A percentile compares a stretch with the other conserved stretches of the same genome.
These are phyloP conservation scores for Tinea semifulvella DNA, from an alignment of 2,888 invertebrate genomes.

Conservation along the genomic window DNA sequence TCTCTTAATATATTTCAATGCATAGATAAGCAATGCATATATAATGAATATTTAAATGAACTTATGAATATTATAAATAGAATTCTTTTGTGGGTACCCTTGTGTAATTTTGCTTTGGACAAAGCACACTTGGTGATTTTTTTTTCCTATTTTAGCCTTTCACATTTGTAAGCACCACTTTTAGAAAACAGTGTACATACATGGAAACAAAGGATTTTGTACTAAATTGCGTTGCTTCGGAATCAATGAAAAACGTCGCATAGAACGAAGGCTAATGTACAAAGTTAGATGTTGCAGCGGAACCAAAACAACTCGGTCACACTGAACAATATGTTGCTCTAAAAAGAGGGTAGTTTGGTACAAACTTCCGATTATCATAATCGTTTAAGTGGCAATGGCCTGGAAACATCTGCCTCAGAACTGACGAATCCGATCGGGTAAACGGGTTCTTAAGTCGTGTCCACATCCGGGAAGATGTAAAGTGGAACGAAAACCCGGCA, in stretches of 20 bases:
- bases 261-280: slow-evolving; percentile 5
- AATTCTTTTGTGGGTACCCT: slow-evolving; percentile 20
- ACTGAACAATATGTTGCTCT: slow-evolving; percentile 7
- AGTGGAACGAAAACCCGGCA: no score
- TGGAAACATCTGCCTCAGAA: no score
- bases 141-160: not conserved
- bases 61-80: slow-evolving; percentile 34
- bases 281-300: slow-evolving; percentile 9
- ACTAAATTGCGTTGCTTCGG: not conserved
- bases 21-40: slow-evolving; percentile 10
- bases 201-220: not conserved
- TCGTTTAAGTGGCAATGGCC: no score
- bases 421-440: no score
- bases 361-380: no score
- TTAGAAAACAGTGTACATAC: not conserved
- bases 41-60: slow-evolving; percentile 14
- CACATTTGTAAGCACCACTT: not conserved
- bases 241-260: slow-evolving; percentile 1
- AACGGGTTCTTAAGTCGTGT: no score
- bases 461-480: no score
- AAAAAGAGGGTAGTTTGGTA: slow-evolving; percentile 10
- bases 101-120: slow-evolving; percentile 4
- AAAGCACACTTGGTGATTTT: not conserved
- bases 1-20: not conserved
- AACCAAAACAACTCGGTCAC: slow-evolving; percentile 4